Conservation (phyloP, 2,888 invertebrate genomes). For the Kuschelorhynchus macadamiae region DNA sequence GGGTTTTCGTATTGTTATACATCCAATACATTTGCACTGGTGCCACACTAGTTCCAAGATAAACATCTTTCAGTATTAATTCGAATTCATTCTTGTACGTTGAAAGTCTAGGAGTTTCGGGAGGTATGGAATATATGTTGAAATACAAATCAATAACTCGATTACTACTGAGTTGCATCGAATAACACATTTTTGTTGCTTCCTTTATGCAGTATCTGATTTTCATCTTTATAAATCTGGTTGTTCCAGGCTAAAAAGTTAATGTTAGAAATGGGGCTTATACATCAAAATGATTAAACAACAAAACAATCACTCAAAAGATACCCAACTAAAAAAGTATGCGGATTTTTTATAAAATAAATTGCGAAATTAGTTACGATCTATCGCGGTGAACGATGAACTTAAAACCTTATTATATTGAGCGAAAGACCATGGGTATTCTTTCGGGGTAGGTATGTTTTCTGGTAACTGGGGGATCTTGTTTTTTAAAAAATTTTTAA, state of each 20-base stretch:
- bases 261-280: no score
- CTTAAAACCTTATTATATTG: no score
- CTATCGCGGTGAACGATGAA: no score
- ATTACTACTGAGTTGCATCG: conserved; percentile 62
- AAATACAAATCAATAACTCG: conserved; percentile 63
- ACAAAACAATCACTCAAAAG: no score
- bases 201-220: conserved; percentile 62
- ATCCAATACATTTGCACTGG: conserved; percentile 65
- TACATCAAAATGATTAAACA: no score
- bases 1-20: conserved; percentile 63
- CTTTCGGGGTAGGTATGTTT: no score
- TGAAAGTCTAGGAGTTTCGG: conserved; percentile 46
- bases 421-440: no score
- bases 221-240: conserved; percentile 60
- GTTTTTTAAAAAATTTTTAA: no score
- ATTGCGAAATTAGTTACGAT: no score
- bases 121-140: conserved; percentile 55
- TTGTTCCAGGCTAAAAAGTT: conserved; percentile 56
- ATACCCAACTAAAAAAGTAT: no score
- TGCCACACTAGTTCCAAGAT: conserved; percentile 62
- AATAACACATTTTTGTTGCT: conserved; percentile 62
- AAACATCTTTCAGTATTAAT: conserved; percentile 59
- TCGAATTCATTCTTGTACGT: conserved; percentile 40
- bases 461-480: no score
- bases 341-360: no score